Conservation (phyloP, 1,140 invertebrate species). For the Acromyrmex echinatior region DNA sequence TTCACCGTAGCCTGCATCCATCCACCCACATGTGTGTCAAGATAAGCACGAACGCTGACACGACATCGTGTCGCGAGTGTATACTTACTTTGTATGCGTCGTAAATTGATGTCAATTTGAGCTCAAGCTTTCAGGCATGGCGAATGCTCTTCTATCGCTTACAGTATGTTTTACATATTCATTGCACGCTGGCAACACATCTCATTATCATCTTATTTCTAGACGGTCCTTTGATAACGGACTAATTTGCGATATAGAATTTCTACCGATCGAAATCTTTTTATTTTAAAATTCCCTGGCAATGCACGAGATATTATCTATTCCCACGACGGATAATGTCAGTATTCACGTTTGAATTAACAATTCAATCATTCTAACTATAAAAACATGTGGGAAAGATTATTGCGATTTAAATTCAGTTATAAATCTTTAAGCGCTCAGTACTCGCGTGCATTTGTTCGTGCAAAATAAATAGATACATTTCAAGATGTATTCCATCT, state of each 20-base stretch:
- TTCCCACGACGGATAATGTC: not conserved
- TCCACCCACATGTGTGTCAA: constrained; percentile 54
- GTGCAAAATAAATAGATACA: constrained; percentile 32
- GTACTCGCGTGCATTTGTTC: not conserved
- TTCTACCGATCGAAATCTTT: not conserved
- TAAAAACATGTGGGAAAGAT: not conserved
- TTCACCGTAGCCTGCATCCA: constrained; percentile 48
- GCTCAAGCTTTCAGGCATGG: not conserved
- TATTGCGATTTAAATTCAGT: constrained; percentile 9
- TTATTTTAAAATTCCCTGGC: not conserved
- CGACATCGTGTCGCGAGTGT: constrained; percentile 25
- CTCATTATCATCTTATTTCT: not conserved
- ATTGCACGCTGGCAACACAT: not conserved
- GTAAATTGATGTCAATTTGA: constrained; percentile 60
- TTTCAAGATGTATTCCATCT: not conserved
- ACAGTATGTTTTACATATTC: constrained; percentile 20
- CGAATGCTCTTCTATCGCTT: not conserved
- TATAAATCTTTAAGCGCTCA: constrained; percentile 16
- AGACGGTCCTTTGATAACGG: not conserved
- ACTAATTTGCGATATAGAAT: not conserved
- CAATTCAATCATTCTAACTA: not conserved
- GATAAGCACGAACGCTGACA: constrained; percentile 70
- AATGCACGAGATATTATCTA: not conserved
- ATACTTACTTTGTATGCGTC: constrained; percentile 17
- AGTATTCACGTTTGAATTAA: not conserved